A percentile compares a stretch with the other conserved stretches of the same genome.
phyloP scores from a whole-genome alignment of 2,113 vertebrate species.

The Archilochus colubris region DNA sequence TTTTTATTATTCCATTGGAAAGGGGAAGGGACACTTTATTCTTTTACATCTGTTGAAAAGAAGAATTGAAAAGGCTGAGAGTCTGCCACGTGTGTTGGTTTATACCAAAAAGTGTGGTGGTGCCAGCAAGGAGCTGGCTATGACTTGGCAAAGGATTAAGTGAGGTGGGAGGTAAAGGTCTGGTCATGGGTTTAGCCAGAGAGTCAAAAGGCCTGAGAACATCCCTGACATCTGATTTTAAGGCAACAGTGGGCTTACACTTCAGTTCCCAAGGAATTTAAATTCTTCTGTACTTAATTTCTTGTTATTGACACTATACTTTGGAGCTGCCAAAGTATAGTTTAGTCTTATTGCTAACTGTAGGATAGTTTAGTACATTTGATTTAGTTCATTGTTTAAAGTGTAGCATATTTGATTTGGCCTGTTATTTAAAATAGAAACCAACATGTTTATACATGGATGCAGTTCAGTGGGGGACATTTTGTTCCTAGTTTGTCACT shows the following conservation, averaged over 20 bases:
- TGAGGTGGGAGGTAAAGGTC: not conserved
- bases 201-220: not conserved
- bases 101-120: not conserved
- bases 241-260: not conserved
- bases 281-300: not conserved
- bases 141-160: not conserved
- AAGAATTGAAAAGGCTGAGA: not conserved
- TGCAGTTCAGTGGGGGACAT: not conserved
- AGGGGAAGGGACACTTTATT: not conserved
- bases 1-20: not conserved
- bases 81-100: not conserved
- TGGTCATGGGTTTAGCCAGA: not conserved
- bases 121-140: not conserved
- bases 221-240: not conserved
- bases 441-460: not conserved
- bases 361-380: not conserved
- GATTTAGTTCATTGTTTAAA: not conserved
- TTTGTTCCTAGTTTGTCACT: not conserved
- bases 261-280: not conserved
- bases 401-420: not conserved
- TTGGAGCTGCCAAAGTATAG: not conserved
- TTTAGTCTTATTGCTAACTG: not conserved
- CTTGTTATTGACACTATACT: not conserved
- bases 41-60: not conserved
- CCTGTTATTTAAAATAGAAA: not conserved